These are phyloP conservation scores for Phasianus colchicus DNA, from an alignment of 2,113 vertebrate species.

Conservation along the genomic window DNA sequence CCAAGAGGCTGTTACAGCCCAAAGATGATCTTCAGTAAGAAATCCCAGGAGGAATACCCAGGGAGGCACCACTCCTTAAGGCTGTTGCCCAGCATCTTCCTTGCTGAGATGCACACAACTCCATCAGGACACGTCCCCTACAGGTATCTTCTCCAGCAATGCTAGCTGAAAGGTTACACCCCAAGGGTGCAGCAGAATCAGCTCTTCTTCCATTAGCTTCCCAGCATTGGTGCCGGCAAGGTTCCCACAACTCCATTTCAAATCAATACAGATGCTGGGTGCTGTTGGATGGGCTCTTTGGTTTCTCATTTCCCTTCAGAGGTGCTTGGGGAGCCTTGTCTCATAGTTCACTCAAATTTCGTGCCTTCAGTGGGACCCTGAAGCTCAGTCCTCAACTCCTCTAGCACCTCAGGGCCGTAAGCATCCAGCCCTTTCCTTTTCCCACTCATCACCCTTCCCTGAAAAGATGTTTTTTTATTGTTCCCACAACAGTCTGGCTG, in stretches of 20 bases:
- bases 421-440: neutral
- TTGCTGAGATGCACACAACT: neutral
- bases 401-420: neutral
- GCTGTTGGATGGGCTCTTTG: neutral
- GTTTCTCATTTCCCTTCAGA: neutral
- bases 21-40: neutral
- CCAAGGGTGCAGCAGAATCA: neutral
- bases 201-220: neutral
- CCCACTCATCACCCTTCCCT: neutral
- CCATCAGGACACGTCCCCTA: neutral
- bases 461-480: neutral
- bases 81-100: fast-evolving
- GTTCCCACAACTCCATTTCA: neutral
- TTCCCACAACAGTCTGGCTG: neutral
- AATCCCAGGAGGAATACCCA: neutral
- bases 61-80: neutral
- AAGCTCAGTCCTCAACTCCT: neutral
- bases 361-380: neutral
- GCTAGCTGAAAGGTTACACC: neutral
- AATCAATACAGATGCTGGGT: neutral
- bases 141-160: fast-evolving
- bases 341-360: neutral
- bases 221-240: fast-evolving
- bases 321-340: neutral
- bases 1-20: neutral